Evolutionary conservation across 37 sponge, comb jelly and placozoan species (phyloP).

Genomic region (Ianthella basta): DNA sequence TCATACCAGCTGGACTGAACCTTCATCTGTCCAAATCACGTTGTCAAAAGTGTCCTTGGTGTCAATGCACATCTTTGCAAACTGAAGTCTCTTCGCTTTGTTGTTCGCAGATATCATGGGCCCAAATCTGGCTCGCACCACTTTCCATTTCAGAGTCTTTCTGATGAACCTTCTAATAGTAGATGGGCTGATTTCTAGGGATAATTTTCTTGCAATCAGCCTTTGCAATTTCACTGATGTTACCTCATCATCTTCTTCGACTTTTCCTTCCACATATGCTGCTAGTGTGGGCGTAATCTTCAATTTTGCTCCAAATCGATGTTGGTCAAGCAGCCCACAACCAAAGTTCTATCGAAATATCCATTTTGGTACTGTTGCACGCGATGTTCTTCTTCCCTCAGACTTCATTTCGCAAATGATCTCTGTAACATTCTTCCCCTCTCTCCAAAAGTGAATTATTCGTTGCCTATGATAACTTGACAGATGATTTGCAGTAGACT

Average conservation of each 20-base stretch:
- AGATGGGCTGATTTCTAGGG: not conserved
- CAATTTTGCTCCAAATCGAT: not conserved
- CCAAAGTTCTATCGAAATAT: not conserved
- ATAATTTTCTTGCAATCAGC: not conserved
- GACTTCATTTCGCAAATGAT: not conserved
- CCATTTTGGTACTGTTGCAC: not conserved
- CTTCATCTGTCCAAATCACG: slow-evolving; percentile 1
- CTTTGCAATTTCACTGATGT: not conserved
- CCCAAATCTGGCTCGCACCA: not conserved
- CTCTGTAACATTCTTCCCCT: not conserved
- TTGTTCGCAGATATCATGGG: not conserved
- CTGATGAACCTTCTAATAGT: not conserved
- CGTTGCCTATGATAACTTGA: not conserved
- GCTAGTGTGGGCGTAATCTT: not conserved
- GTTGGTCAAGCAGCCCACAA: not conserved
- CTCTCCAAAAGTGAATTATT: not conserved
- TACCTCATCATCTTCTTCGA: slow-evolving; percentile 1
- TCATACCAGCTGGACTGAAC: not conserved
- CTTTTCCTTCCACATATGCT: not conserved
- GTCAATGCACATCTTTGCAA: not conserved
- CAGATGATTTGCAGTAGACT: not conserved
- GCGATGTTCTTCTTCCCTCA: not conserved
- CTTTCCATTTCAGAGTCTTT: not conserved
- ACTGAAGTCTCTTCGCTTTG: not conserved
- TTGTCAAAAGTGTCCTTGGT: not conserved